These are phyloP conservation scores for Terebella lapidaria DNA, from an alignment of 2,888 invertebrate species.

Conservation along the genomic window DNA sequence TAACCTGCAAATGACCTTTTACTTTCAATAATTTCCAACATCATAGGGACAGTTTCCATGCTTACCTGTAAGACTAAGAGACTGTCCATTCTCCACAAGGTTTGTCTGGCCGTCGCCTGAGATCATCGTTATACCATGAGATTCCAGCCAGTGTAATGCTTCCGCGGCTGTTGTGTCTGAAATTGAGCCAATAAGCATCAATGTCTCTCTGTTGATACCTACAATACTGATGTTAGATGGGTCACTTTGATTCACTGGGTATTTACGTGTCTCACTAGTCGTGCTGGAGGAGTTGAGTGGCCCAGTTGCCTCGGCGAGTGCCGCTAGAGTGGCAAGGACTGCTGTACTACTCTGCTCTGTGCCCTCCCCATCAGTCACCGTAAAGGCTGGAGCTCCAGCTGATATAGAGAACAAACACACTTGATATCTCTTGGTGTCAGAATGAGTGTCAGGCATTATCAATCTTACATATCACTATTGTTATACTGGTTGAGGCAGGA, in stretches of 20 bases:
- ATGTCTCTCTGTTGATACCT: too few species aligned
- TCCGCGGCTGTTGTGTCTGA: constrained; percentile 38
- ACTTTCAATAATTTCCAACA: too few species aligned
- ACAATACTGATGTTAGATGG: too few species aligned
- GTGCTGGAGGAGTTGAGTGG: constrained; percentile 28
- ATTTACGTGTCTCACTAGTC: constrained; percentile 17
- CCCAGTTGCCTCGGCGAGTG: constrained; percentile 53
- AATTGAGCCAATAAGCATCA: background rate
- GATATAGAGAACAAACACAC: too few species aligned
- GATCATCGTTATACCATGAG: constrained; percentile 82
- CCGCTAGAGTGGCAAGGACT: constrained; percentile 54
- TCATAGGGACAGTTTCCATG: background rate
- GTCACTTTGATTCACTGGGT: too few species aligned
- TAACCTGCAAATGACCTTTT: too few species aligned
- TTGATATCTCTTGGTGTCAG: too few species aligned
- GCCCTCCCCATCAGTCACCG: background rate
- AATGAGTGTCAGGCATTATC: too few species aligned
- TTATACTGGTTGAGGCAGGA: too few species aligned
- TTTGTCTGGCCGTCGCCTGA: constrained; percentile 69
- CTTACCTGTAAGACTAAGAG: constrained; percentile 67
- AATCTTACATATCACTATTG: too few species aligned
- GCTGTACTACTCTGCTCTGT: constrained; percentile 51
- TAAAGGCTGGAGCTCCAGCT: too few species aligned
- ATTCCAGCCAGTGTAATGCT: constrained; percentile 66
- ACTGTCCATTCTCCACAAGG: constrained; percentile 81